Percentiles rank a stretch among this genome's conserved stretches.
Evolutionary conservation across 2,888 invertebrate species (phyloP).

Genomic region (Sycophila texana): DNA sequence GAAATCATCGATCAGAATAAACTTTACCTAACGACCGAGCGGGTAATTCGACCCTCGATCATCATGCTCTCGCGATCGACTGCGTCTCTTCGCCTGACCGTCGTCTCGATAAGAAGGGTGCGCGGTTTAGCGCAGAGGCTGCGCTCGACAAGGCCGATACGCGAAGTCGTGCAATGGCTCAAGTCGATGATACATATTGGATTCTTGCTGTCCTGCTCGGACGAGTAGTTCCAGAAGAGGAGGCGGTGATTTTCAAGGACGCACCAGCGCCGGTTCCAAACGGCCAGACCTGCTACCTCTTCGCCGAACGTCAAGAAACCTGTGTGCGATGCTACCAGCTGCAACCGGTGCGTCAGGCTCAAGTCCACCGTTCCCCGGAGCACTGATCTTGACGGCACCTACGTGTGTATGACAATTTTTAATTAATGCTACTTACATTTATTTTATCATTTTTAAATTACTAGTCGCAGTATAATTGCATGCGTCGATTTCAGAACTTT

Average conservation of each 20-base stretch:
- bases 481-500: too few relatives aligned
- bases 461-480: too few relatives aligned
- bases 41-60: slow-evolving; percentile 55
- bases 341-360: slow-evolving; percentile 65
- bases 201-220: slow-evolving; percentile 70
- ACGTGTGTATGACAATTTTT: not conserved
- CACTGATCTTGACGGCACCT: slow-evolving; percentile 62
- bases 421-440: not conserved
- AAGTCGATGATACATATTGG: slow-evolving; percentile 74
- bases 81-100: slow-evolving; percentile 54
- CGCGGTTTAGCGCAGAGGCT: slow-evolving; percentile 76
- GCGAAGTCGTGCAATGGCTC: slow-evolving; percentile 67
- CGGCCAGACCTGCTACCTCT: slow-evolving; percentile 70
- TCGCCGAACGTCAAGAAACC: slow-evolving; percentile 78
- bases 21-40: slow-evolving; percentile 61
- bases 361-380: slow-evolving; percentile 67
- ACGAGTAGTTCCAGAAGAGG: slow-evolving; percentile 77
- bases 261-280: slow-evolving; percentile 80
- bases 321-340: slow-evolving; percentile 66
- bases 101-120: slow-evolving; percentile 73
- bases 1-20: not conserved
- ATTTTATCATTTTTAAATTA: too few relatives aligned
- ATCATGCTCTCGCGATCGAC: slow-evolving; percentile 59
- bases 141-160: slow-evolving; percentile 72
- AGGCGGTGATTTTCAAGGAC: slow-evolving; percentile 75